Evolutionary conservation across 2,888 invertebrate genomes (phyloP).

Genomic region (Mamestra brassicae): DNA sequence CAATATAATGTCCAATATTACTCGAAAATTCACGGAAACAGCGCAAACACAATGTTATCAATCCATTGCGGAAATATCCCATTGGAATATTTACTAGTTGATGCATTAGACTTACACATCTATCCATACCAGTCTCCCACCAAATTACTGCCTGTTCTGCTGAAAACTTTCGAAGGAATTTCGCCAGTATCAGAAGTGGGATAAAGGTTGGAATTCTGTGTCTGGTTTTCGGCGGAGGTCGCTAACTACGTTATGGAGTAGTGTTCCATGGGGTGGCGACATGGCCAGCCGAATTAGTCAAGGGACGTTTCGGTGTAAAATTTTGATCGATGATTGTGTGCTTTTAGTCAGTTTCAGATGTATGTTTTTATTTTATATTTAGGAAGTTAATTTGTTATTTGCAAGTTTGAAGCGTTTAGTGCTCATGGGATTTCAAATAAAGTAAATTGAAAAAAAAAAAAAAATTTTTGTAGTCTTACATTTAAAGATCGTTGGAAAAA

Average conservation of each 20-base stretch:
- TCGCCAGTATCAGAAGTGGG: accelerated
- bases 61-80: slow-evolving; percentile 59
- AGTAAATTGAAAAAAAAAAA: too few relatives aligned
- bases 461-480: too few relatives aligned
- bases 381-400: neutral
- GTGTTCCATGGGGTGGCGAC: slow-evolving; percentile 62
- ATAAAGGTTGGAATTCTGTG: slow-evolving; percentile 29
- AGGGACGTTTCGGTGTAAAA: slow-evolving; percentile 64
- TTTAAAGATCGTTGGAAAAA: too few relatives aligned
- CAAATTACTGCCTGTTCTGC: slow-evolving; percentile 7
- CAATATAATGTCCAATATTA: slow-evolving; percentile 22
- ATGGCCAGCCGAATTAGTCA: slow-evolving; percentile 73
- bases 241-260: slow-evolving; percentile 58
- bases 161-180: slow-evolving; percentile 3
- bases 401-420: neutral
- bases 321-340: slow-evolving; percentile 69
- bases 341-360: slow-evolving; percentile 45
- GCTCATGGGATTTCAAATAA: neutral
- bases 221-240: neutral
- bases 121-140: slow-evolving; percentile 30
- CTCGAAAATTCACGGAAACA: slow-evolving; percentile 9
- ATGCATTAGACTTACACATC: slow-evolving; percentile 68
- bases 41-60: slow-evolving; percentile 45
- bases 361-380: slow-evolving; percentile 29
- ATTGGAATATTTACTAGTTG: slow-evolving; percentile 69